phyloP scores from a whole-genome alignment of 2,797 vertebrate genomes.

The Manis pentadactyla region DNA sequence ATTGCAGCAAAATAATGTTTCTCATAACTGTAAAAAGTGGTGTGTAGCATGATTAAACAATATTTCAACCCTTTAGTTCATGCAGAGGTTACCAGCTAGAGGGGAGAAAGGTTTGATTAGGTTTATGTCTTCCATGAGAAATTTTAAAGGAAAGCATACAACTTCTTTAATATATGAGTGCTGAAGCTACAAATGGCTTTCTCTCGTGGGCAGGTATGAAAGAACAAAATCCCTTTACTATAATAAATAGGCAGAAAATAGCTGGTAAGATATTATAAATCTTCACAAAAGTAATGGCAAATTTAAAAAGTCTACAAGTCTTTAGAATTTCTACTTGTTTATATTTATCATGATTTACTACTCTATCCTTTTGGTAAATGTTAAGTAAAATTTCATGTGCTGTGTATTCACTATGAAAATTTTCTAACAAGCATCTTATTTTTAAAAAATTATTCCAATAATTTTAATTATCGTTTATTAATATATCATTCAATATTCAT shows the following conservation, averaged over 20 bases:
- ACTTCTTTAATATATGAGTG: conserved; percentile 85
- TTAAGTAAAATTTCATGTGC: not conserved
- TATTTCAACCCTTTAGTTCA: conserved; percentile 93
- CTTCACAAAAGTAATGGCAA: conserved; percentile 70
- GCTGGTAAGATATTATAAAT: conserved; percentile 77
- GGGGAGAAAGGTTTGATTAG: conserved; percentile 91
- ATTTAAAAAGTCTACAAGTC: conserved; percentile 68
- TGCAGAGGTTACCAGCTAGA: conserved; percentile 90
- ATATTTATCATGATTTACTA: not conserved
- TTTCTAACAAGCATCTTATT: not conserved
- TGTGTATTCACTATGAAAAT: not conserved
- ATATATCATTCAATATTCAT: not conserved
- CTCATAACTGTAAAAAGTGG: conserved; percentile 85
- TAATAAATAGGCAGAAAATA: conserved; percentile 84
- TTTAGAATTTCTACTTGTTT: conserved; percentile 63
- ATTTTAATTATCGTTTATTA: not conserved
- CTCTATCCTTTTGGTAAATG: not conserved
- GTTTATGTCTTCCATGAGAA: conserved; percentile 90
- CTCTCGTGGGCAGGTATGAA: conserved; percentile 82
- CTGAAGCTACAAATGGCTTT: conserved; percentile 85
- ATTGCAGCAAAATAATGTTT: conserved; percentile 87
- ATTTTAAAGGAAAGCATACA: conserved; percentile 88
- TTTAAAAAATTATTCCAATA: not conserved
- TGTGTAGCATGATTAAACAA: conserved; percentile 90
- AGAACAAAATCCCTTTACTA: conserved; percentile 79